Percentiles rank a stretch among this genome's conserved stretches.
phyloP scores from a whole-genome alignment of 2,888 invertebrate species.

The Lithophane ornitopus region DNA sequence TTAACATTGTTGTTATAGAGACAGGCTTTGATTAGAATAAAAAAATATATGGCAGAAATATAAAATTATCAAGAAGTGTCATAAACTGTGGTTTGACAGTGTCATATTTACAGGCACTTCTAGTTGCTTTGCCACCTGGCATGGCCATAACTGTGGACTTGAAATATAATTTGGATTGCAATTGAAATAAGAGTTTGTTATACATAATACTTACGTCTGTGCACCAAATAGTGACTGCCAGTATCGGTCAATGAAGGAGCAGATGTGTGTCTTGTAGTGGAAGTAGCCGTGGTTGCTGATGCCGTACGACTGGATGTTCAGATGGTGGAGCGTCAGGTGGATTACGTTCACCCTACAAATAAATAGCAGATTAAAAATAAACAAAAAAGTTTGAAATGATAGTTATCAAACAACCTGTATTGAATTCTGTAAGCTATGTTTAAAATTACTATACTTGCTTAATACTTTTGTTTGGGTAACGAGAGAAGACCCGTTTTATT shows the following conservation, averaged over 20 bases:
- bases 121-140: no score
- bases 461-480: not conserved
- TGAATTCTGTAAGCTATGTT: not conserved
- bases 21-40: no score
- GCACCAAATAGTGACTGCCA: constrained; percentile 94
- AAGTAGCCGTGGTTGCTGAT: constrained; percentile 96
- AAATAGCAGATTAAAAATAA: not conserved
- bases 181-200: no score
- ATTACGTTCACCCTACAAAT: constrained; percentile 93
- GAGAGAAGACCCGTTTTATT: not conserved
- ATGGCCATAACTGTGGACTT: no score
- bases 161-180: no score
- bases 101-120: no score
- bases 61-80: no score
- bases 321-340: constrained; percentile 94
- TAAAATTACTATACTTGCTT: no score
- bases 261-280: constrained; percentile 96
- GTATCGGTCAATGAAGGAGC: constrained; percentile 94
- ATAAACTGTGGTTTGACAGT: no score
- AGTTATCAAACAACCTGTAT: not conserved
- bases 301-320: constrained; percentile 93
- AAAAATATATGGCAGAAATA: no score
- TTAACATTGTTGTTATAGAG: no score
- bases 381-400: not conserved
- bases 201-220: constrained; percentile 89